A percentile compares a stretch with the other conserved stretches of the same genome.
These are phyloP conservation scores for Anoura caudifer DNA, from an alignment of 2,113 vertebrate species.

Conservation along the genomic window DNA sequence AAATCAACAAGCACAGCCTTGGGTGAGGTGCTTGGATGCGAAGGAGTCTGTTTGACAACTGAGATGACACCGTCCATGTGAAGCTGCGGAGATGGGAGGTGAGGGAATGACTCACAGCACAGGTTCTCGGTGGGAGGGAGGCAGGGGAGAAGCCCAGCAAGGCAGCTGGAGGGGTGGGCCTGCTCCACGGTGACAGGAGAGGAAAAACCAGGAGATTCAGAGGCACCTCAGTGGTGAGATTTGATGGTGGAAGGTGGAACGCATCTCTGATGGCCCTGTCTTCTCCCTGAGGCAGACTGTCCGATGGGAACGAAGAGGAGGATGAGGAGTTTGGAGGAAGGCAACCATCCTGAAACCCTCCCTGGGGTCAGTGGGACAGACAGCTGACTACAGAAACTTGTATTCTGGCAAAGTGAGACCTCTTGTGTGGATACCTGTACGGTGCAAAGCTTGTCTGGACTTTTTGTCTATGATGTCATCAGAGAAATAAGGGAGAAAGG, in stretches of 20 bases:
- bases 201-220: neutral
- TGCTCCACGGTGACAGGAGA: neutral
- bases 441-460: neutral
- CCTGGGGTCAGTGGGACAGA: neutral
- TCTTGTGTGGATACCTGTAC: neutral
- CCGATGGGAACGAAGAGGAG: neutral
- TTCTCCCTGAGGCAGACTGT: neutral
- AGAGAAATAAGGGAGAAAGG: neutral
- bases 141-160: neutral
- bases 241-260: neutral
- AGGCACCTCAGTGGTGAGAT: accelerated
- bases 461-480: neutral
- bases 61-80: neutral
- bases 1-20: too few species aligned
- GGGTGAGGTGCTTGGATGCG: neutral
- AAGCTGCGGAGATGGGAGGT: neutral
- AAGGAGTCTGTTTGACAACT: neutral
- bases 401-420: neutral
- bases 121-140: neutral
- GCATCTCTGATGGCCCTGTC: neutral
- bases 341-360: neutral
- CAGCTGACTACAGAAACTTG: neutral
- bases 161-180: accelerated
- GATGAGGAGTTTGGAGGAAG: neutral
- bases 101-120: neutral